phyloP scores from a whole-genome alignment of 2,797 vertebrate genomes.

The Cossypha polioptera region DNA sequence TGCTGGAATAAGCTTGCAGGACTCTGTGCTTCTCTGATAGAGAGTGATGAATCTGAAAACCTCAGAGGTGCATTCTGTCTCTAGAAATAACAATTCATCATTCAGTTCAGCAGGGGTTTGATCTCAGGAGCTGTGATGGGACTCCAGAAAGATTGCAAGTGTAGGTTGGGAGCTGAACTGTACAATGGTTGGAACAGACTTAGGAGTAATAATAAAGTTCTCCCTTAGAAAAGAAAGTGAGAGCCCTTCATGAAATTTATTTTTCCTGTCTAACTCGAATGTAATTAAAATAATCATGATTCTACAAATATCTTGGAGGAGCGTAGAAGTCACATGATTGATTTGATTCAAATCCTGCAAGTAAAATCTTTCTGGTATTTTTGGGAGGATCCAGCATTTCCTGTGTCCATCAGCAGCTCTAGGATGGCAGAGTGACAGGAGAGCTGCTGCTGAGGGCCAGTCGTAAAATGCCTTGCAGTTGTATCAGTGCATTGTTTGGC shows the following conservation, averaged over 20 bases:
- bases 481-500: background rate
- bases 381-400: background rate
- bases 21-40: background rate
- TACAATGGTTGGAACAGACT: background rate
- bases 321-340: rapidly evolving
- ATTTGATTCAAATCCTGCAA: too few species aligned
- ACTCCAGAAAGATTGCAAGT: background rate
- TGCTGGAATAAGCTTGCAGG: background rate
- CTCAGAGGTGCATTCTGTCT: background rate
- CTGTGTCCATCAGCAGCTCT: background rate
- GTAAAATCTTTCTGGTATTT: background rate
- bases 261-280: background rate
- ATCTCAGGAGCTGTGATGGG: background rate
- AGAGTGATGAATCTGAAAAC: background rate
- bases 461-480: background rate
- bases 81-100: background rate
- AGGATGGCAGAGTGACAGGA: background rate
- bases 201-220: background rate
- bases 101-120: background rate
- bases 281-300: background rate
- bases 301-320: background rate
- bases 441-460: background rate
- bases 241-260: background rate
- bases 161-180: background rate
- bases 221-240: background rate